Conservation (phyloP, 1,140 invertebrate genomes). For the Homalodisca vitripennis region DNA sequence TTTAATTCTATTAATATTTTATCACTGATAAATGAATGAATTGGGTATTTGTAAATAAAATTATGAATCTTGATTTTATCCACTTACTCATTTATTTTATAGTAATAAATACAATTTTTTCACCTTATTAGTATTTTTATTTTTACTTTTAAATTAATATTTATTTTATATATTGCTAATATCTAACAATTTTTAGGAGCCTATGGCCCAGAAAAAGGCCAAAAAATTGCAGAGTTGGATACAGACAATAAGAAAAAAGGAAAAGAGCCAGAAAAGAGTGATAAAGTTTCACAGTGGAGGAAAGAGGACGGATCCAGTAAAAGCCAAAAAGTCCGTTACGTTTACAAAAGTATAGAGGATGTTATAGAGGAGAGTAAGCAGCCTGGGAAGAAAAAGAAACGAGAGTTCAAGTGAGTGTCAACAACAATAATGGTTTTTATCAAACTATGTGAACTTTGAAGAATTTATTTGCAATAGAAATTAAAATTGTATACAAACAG, state of each 20-base stretch:
- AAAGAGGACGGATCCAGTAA: conserved; percentile 50
- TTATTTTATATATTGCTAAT: no score
- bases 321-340: conserved; percentile 72
- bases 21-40: no score
- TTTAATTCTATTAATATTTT: conserved; percentile 18
- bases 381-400: conserved; percentile 53
- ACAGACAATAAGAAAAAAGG: conserved; percentile 57
- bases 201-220: conserved; percentile 69
- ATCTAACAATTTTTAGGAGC: conserved; percentile 52
- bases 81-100: no score
- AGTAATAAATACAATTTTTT: background rate
- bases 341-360: conserved; percentile 90
- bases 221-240: conserved; percentile 39
- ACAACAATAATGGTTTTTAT: no score
- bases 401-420: conserved; percentile 43
- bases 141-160: no score
- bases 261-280: conserved; percentile 50
- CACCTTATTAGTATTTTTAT: conserved; percentile 5
- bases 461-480: no score
- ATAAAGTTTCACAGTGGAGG: conserved; percentile 61
- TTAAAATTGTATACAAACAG: no score
- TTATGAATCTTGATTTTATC: no score
- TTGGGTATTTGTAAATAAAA: no score
- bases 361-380: conserved; percentile 84
- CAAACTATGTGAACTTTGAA: no score